phyloP scores from a whole-genome alignment of 1,140 invertebrate species.

The Asbolus verrucosus region DNA sequence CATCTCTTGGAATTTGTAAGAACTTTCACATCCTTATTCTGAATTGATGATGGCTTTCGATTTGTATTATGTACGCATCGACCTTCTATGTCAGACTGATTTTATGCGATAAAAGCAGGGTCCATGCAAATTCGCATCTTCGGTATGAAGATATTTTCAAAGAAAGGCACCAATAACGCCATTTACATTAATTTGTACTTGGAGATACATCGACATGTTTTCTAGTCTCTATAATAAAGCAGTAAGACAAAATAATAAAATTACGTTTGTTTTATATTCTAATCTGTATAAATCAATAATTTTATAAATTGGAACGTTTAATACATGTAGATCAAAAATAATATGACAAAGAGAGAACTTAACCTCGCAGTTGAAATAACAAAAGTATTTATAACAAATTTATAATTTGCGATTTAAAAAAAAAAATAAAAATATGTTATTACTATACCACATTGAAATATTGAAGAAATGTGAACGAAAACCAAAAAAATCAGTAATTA shows the following conservation, averaged over 20 bases:
- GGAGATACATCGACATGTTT: not conserved
- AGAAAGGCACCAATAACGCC: constrained; percentile 29
- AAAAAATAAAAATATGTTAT: too few relatives aligned
- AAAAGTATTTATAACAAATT: too few relatives aligned
- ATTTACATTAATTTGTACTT: constrained; percentile 21
- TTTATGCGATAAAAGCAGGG: constrained; percentile 16
- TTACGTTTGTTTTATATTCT: constrained; percentile 18
- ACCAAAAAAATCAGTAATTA: too few relatives aligned
- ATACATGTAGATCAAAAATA: too few relatives aligned
- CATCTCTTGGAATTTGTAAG: constrained; percentile 34
- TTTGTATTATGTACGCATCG: constrained; percentile 11
- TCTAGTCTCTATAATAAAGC: constrained; percentile 9
- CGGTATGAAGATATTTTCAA: not conserved
- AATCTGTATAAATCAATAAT: constrained; percentile 32
- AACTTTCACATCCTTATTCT: constrained; percentile 22
- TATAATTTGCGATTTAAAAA: too few relatives aligned
- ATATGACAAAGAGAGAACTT: too few relatives aligned
- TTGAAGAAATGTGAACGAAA: too few relatives aligned
- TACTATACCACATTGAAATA: too few relatives aligned
- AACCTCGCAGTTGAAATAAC: too few relatives aligned
- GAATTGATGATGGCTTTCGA: constrained; percentile 21
- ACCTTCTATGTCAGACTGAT: not conserved
- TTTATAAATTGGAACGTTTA: too few relatives aligned
- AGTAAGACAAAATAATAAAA: constrained; percentile 19
- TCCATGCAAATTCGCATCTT: not conserved